phyloP scores from a whole-genome alignment of 2,797 vertebrate species.

The Coilia nasus region DNA sequence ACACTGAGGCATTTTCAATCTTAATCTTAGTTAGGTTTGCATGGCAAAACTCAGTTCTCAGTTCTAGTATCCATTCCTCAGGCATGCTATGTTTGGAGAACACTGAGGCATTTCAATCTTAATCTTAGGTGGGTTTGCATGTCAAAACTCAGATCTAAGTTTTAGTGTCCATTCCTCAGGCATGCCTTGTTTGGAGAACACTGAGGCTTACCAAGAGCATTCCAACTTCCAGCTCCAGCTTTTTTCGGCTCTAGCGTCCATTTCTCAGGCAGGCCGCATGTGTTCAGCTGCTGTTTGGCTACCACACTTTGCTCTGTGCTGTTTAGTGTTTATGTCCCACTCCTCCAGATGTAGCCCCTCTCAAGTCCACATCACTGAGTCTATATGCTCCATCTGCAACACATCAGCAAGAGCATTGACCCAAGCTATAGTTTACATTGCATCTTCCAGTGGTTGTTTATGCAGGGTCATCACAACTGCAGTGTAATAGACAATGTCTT shows the following conservation, averaged over 20 bases:
- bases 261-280: background rate
- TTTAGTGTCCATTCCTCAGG: too few relatives aligned
- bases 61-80: too few relatives aligned
- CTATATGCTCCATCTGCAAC: background rate
- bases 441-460: background rate
- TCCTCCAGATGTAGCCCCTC: background rate
- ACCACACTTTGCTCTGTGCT: background rate
- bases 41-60: background rate
- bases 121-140: too few relatives aligned
- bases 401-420: conserved; percentile 3
- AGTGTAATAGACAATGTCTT: conserved; percentile 35
- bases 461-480: background rate
- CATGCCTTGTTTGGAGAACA: too few relatives aligned
- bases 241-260: background rate
- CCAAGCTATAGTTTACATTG: background rate
- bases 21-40: too few relatives aligned
- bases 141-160: too few relatives aligned
- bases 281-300: background rate
- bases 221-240: background rate
- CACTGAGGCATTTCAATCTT: too few relatives aligned
- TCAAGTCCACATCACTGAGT: background rate
- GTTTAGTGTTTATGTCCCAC: background rate
- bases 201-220: too few relatives aligned
- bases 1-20: too few relatives aligned
- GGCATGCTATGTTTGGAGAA: background rate